Conservation (phyloP, 1,140 invertebrate genomes). For the Drosophila persimilis region DNA sequence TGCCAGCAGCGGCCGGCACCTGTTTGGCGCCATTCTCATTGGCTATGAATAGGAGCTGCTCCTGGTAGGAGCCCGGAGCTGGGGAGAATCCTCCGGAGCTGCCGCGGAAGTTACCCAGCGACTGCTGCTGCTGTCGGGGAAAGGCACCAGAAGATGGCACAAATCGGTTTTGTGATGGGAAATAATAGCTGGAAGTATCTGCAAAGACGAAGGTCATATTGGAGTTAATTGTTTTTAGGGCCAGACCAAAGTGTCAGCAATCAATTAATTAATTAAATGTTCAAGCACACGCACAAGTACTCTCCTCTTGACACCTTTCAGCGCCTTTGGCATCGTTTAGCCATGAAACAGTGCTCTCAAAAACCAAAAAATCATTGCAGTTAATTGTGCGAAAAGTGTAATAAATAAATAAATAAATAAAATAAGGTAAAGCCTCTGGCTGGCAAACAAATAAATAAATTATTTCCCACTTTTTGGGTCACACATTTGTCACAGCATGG, state of each 20-base stretch:
- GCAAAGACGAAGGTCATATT: conserved; percentile 53
- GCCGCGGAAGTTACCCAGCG: conserved; percentile 38
- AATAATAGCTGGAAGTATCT: conserved; percentile 76
- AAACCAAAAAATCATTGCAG: conserved; percentile 55
- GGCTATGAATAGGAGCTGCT: conserved; percentile 75
- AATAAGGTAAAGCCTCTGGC: conserved; percentile 25
- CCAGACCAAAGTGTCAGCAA: conserved; percentile 43
- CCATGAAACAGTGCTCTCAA: conserved; percentile 49
- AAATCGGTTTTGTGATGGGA: conserved; percentile 77
- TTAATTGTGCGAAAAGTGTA: conserved; percentile 72
- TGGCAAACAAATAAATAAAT: conserved; percentile 19
- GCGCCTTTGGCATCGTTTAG: conserved; percentile 45
- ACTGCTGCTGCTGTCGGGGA: conserved; percentile 52
- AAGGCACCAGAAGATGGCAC: conserved; percentile 73
- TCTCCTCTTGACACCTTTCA: conserved; percentile 32
- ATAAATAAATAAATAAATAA: conserved; percentile 72
- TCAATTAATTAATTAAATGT: conserved; percentile 55
- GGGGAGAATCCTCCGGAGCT: conserved; percentile 47
- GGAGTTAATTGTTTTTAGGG: conserved; percentile 28
- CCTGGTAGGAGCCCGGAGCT: conserved; percentile 77
- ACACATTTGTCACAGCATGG: conserved; percentile 55
- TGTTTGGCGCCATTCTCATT: conserved; percentile 68
- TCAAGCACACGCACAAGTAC: neutral
- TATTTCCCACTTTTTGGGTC: conserved; percentile 41
- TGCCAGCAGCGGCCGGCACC: conserved; percentile 23